Percentiles rank a stretch among this genome's conserved stretches.
phyloP scores from a whole-genome alignment of 2,888 invertebrate genomes.

The Quadroppia sp. region DNA sequence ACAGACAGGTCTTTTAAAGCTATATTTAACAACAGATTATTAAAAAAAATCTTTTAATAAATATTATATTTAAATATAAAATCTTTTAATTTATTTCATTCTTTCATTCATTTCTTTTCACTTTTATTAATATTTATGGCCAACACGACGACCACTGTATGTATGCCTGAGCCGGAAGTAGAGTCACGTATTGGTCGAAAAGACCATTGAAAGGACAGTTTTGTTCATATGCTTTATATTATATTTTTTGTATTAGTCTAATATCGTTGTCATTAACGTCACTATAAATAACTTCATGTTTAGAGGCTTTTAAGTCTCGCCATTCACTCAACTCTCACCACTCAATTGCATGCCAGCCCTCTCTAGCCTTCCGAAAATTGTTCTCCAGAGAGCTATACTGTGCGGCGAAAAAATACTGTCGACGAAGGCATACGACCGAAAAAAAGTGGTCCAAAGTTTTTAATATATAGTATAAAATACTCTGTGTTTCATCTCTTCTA shows the following conservation, averaged over 20 bases:
- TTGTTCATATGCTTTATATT: not conserved
- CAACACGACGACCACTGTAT: not conserved
- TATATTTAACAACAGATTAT: no score
- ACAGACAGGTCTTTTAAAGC: no score
- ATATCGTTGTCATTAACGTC: slow-evolving; percentile 34
- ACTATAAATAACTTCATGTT: slow-evolving; percentile 34
- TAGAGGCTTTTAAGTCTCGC: slow-evolving; percentile 15
- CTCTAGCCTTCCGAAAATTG: not conserved
- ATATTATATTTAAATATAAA: no score
- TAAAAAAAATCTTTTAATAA: no score
- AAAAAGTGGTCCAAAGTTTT: not conserved
- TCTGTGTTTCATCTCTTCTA: not conserved
- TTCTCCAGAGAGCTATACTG: not conserved
- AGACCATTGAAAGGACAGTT: not conserved
- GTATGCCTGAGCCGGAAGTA: not conserved
- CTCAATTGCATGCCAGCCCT: slow-evolving; percentile 5
- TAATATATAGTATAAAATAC: slow-evolving; percentile 18
- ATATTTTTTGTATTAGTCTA: not conserved
- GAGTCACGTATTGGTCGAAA: not conserved
- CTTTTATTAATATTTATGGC: not conserved
- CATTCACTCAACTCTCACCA: not conserved
- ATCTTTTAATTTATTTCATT: no score
- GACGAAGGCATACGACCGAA: not conserved
- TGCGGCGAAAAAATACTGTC: not conserved
- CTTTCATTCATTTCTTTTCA: no score